These are phyloP conservation scores for Euwallacea similis DNA, from an alignment of 1,140 invertebrate genomes.

Conservation along the genomic window DNA sequence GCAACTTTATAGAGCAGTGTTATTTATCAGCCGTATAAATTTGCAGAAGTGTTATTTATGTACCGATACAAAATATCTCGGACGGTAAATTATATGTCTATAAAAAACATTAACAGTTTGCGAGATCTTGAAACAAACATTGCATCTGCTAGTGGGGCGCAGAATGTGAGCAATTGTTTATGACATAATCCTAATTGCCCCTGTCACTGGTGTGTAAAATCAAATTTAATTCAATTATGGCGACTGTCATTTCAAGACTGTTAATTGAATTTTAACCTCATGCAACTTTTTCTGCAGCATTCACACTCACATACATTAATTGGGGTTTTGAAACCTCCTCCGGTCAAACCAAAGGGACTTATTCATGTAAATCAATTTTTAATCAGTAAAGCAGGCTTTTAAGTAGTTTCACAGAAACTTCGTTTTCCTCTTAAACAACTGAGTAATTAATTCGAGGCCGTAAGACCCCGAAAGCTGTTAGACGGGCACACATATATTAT, in stretches of 20 bases:
- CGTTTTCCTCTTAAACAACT: conserved; percentile 32
- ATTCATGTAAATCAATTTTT: not conserved
- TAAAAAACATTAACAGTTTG: not conserved
- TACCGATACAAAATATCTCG: not conserved
- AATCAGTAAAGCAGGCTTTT: not conserved
- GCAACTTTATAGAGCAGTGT: conserved; percentile 12
- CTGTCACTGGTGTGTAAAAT: conserved; percentile 9
- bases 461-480: conserved; percentile 32
- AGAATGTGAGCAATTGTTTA: conserved; percentile 51
- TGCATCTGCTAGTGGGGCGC: conserved; percentile 44
- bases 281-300: no score
- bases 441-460: conserved; percentile 39
- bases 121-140: not conserved
- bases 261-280: conserved; percentile 2
- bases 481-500: conserved; percentile 40
- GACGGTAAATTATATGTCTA: not conserved
- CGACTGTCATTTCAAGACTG: not conserved
- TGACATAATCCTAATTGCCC: conserved; percentile 49
- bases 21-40: conserved; percentile 10
- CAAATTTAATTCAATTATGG: conserved; percentile 10
- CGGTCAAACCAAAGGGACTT: no score
- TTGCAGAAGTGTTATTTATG: not conserved
- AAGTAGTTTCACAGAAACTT: conserved; percentile 14
- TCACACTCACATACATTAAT: no score
- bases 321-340: no score